phyloP scores from a whole-genome alignment of 2,113 vertebrate genomes.

The Catharus minimus region DNA sequence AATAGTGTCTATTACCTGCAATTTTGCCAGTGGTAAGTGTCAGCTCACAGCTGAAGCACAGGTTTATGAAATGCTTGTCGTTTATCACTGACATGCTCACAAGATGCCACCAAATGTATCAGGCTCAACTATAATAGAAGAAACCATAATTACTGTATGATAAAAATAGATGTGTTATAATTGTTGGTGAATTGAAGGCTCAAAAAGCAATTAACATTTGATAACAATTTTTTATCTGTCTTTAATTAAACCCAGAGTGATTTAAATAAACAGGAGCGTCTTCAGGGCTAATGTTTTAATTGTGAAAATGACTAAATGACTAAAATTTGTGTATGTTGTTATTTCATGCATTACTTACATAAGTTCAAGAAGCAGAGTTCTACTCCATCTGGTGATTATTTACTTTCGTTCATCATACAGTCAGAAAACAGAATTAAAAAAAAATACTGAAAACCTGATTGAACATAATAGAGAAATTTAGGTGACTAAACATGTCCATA shows the following conservation, averaged over 20 bases:
- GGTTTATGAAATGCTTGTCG: neutral
- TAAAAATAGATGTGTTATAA: neutral
- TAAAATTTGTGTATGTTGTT: neutral
- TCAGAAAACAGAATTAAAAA: neutral
- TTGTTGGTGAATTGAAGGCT: neutral
- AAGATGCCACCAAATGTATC: neutral
- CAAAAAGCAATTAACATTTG: neutral
- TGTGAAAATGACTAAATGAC: neutral
- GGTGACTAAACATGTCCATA: neutral
- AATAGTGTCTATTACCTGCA: neutral
- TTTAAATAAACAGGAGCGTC: neutral
- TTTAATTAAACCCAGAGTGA: neutral
- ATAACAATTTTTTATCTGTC: neutral
- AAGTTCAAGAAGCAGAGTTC: conserved; percentile 6
- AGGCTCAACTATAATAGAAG: neutral
- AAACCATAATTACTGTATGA: neutral
- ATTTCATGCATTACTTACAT: neutral
- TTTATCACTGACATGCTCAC: neutral
- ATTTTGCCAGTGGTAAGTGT: neutral
- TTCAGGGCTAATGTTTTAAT: neutral
- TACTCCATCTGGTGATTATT: conserved; percentile 38
- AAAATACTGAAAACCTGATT: neutral
- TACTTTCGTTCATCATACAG: conserved; percentile 12
- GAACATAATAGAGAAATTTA: neutral
- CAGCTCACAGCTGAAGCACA: neutral